phyloP scores from a whole-genome alignment of 2,797 vertebrate genomes.

The Mycteria americana region DNA sequence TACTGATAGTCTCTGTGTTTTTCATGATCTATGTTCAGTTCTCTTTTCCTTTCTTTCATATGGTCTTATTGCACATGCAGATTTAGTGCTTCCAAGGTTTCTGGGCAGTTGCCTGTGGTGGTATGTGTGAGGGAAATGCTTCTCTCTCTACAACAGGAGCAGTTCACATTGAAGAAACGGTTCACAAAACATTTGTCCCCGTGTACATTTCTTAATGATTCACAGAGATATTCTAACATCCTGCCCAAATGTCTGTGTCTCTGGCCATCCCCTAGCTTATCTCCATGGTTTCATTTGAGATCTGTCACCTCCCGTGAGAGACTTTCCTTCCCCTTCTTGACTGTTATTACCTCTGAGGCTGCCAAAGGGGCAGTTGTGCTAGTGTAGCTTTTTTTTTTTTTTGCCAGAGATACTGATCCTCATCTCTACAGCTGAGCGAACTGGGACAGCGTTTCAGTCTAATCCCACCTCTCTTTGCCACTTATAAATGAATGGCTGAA shows the following conservation, averaged over 20 bases:
- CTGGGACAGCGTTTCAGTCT: neutral
- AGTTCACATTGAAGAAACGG: neutral
- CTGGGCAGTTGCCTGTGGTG: neutral
- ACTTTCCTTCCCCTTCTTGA: neutral
- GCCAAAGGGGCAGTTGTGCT: neutral
- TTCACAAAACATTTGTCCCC: neutral
- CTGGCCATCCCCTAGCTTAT: neutral
- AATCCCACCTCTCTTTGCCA: neutral
- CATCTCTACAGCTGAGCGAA: neutral
- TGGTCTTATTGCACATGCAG: neutral
- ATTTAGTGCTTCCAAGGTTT: neutral
- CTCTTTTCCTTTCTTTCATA: neutral
- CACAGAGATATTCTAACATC: neutral
- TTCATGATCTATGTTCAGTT: neutral
- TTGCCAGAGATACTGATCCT: neutral
- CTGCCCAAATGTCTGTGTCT: neutral
- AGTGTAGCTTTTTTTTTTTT: neutral
- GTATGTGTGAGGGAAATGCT: rapidly evolving
- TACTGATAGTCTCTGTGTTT: neutral
- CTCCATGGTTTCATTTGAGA: neutral
- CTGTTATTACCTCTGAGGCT: neutral
- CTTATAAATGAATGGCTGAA: neutral
- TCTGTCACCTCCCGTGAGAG: neutral
- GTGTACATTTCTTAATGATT: neutral
- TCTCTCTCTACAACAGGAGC: neutral